These are phyloP conservation scores for Sinella curviseta DNA, from an alignment of 1,140 invertebrate species.

Conservation along the genomic window DNA sequence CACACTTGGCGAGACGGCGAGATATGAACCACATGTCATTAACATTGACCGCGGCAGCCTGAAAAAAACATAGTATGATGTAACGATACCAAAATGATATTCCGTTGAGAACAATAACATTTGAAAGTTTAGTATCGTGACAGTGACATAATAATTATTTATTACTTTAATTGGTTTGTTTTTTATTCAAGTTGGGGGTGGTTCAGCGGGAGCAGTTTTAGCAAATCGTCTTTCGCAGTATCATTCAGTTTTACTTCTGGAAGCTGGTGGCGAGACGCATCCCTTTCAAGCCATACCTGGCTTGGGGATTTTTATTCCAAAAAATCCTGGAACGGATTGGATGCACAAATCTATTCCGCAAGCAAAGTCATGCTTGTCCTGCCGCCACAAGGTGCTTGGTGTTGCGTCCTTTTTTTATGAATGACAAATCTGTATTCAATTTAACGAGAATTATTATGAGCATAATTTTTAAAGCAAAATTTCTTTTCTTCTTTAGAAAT, in stretches of 20 bases:
- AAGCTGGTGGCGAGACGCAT: slow-evolving; percentile 33
- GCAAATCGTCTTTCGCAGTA: slow-evolving; percentile 28
- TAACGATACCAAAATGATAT: no score
- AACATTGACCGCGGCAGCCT: no score
- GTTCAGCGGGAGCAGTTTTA: slow-evolving; percentile 58
- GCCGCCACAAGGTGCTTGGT: slow-evolving; percentile 22
- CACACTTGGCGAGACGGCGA: no score
- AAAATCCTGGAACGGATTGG: slow-evolving; percentile 33
- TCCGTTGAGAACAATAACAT: background rate
- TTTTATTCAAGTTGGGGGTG: slow-evolving; percentile 49
- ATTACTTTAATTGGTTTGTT: background rate
- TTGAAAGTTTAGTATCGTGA: background rate
- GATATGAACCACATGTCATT: no score
- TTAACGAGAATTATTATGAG: background rate
- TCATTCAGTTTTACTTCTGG: slow-evolving; percentile 31
- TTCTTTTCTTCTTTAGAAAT: background rate
- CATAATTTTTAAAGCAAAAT: background rate
- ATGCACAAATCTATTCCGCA: slow-evolving; percentile 33
- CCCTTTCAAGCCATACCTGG: slow-evolving; percentile 35
- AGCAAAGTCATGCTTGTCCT: slow-evolving; percentile 27
- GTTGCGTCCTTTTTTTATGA: background rate
- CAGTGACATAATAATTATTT: background rate
- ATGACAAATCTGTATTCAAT: background rate
- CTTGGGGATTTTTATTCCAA: slow-evolving; percentile 28
- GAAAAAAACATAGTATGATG: no score